Conservation (phyloP, 2,113 vertebrate species). For the Hippocampus comes region DNA sequence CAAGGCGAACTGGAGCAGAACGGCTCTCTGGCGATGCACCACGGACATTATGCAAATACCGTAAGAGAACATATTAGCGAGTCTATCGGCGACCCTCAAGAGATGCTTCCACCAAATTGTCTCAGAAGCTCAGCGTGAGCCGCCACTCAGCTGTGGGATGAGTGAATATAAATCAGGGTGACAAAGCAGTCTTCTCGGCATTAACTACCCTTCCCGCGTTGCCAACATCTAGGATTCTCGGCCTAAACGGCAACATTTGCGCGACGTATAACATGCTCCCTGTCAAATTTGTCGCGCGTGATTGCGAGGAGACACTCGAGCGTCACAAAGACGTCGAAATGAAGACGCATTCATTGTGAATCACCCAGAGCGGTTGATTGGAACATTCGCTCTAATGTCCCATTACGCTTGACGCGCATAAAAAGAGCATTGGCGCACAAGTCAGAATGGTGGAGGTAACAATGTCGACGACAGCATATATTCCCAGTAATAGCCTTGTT, state of each 20-base stretch:
- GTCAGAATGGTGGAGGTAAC: slow-evolving; percentile 48
- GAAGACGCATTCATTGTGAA: slow-evolving; percentile 48
- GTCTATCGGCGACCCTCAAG: slow-evolving; percentile 66
- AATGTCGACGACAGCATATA: slow-evolving; percentile 50
- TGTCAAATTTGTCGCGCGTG: slow-evolving; percentile 28
- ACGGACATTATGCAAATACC: slow-evolving; percentile 75
- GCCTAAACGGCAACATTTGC: slow-evolving; percentile 22
- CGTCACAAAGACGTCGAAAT: slow-evolving; percentile 39
- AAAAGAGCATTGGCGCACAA: slow-evolving; percentile 48
- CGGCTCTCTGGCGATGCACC: slow-evolving; percentile 69
- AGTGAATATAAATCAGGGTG: slow-evolving; percentile 65
- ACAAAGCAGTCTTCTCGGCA: slow-evolving; percentile 50
- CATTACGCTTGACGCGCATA: slow-evolving; percentile 56
- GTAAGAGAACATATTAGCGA: slow-evolving; percentile 73
- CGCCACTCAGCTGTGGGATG: slow-evolving; percentile 64
- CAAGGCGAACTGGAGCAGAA: slow-evolving; percentile 74
- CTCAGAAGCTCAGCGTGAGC: slow-evolving; percentile 67
- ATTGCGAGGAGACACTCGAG: slow-evolving; percentile 30
- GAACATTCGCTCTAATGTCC: slow-evolving; percentile 53
- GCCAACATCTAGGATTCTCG: slow-evolving; percentile 22
- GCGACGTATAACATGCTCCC: slow-evolving; percentile 5
- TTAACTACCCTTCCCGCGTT: slow-evolving; percentile 21
- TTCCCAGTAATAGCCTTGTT: slow-evolving; percentile 61
- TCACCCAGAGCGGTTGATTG: slow-evolving; percentile 36
- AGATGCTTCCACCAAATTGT: slow-evolving; percentile 70